A percentile compares a stretch with the other conserved stretches of the same genome.
Evolutionary conservation across 2,888 invertebrate genomes (phyloP).

Genomic region (Cataglyphis albicans): DNA sequence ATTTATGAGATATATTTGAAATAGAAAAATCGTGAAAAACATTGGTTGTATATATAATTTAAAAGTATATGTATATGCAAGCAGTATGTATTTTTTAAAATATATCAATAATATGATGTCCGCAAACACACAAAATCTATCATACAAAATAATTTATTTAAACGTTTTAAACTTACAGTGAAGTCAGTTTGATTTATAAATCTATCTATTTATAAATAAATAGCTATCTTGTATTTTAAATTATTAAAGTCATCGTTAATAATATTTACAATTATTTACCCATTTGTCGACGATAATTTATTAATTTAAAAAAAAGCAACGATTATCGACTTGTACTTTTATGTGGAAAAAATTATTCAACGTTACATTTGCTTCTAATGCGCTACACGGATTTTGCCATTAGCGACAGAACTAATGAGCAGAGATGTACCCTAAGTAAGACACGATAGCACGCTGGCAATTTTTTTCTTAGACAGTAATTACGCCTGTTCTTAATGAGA

Average conservation of each 20-base stretch:
- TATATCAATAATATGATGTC: not conserved
- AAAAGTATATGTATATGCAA: not conserved
- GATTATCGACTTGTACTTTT: constrained; percentile 7
- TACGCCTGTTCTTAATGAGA: constrained; percentile 74
- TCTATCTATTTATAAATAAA: not conserved
- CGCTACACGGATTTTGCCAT: constrained; percentile 22
- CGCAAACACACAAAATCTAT: not conserved
- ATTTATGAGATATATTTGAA: constrained; percentile 29
- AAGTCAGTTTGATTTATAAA: not conserved
- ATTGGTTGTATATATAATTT: constrained; percentile 32
- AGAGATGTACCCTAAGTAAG: constrained; percentile 43
- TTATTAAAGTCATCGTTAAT: not conserved
- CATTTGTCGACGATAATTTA: not conserved
- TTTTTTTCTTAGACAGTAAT: constrained; percentile 73
- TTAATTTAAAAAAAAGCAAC: not conserved
- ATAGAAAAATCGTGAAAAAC: constrained; percentile 19
- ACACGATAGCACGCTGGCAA: constrained; percentile 49
- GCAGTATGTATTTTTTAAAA: not conserved
- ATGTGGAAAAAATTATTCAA: not conserved
- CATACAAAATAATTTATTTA: not conserved
- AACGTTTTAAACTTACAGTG: not conserved
- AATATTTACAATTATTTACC: not conserved
- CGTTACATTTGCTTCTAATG: constrained; percentile 11
- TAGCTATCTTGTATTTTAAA: not conserved
- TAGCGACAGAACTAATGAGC: constrained; percentile 48